Percentiles rank a stretch among this genome's conserved stretches.
Conservation (phyloP, 2,888 invertebrate species). For the Byasa hedistus region DNA sequence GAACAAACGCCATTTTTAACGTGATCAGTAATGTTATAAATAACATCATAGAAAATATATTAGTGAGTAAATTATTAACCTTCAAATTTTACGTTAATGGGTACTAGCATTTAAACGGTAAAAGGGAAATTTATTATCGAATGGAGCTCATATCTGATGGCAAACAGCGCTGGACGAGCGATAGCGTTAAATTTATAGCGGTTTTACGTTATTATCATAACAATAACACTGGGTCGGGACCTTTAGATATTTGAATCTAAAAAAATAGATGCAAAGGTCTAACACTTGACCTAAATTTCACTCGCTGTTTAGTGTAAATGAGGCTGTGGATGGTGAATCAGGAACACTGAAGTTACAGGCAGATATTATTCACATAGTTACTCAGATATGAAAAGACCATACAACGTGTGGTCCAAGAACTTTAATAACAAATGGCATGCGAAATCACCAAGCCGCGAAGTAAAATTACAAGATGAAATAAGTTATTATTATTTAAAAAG, state of each 20-base stretch:
- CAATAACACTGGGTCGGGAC: slow-evolving; percentile 51
- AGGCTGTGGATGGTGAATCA: too few relatives aligned
- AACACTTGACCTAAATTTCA: too few relatives aligned
- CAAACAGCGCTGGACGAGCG: slow-evolving; percentile 36
- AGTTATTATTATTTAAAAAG: too few relatives aligned
- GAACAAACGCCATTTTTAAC: not conserved
- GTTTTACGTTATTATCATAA: slow-evolving; percentile 54
- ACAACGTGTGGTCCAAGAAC: too few relatives aligned
- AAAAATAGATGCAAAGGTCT: too few relatives aligned
- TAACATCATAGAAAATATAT: slow-evolving; percentile 22
- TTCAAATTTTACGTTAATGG: slow-evolving; percentile 22
- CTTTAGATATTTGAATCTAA: slow-evolving; percentile 35
- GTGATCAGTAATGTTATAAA: not conserved
- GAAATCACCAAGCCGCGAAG: too few relatives aligned
- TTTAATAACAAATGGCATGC: too few relatives aligned
- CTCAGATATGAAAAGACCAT: too few relatives aligned
- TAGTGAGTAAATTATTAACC: slow-evolving; percentile 27
- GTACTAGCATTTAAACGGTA: slow-evolving; percentile 21
- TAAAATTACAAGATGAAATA: too few relatives aligned
- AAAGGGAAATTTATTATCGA: slow-evolving; percentile 30
- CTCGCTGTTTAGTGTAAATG: too few relatives aligned
- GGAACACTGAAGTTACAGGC: too few relatives aligned
- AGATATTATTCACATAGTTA: too few relatives aligned
- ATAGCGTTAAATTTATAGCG: slow-evolving; percentile 58
- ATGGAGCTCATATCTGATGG: slow-evolving; percentile 36